Evolutionary conservation across 2,888 invertebrate genomes (phyloP).

Genomic region (Pollenia griseotomentosa): DNA sequence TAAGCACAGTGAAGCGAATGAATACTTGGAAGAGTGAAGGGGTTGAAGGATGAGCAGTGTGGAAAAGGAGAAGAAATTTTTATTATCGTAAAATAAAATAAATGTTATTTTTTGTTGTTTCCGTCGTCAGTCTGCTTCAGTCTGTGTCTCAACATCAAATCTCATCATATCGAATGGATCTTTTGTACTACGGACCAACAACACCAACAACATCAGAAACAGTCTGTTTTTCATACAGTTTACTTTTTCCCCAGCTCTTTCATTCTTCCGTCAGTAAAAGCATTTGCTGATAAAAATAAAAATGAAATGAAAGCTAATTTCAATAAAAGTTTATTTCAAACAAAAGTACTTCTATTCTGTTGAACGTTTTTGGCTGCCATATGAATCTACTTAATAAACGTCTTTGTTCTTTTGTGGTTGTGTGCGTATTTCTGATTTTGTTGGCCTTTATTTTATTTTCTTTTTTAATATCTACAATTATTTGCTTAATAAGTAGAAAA

Average conservation of each 20-base stretch:
- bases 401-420: conserved; percentile 49
- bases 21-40: not conserved
- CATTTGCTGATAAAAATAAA: conserved; percentile 15
- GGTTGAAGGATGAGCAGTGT: not conserved
- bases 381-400: conserved; percentile 55
- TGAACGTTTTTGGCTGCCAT: conserved; percentile 52
- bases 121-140: conserved; percentile 66
- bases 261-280: conserved; percentile 49
- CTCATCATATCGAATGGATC: conserved; percentile 49
- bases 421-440: conserved; percentile 8
- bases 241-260: conserved; percentile 28
- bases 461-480: not conserved
- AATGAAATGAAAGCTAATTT: conserved; percentile 53
- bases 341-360: conserved; percentile 24
- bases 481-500: conserved; percentile 56
- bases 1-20: conserved; percentile 4
- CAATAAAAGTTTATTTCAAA: conserved; percentile 65
- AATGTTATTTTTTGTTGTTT: conserved; percentile 54
- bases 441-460: not conserved
- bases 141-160: conserved; percentile 44
- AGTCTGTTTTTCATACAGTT: conserved; percentile 40
- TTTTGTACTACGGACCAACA: conserved; percentile 29
- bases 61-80: not conserved
- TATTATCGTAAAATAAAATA: conserved; percentile 62
- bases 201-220: conserved; percentile 38